Evolutionary conservation across 2,113 vertebrate genomes (phyloP).

Genomic region (Ramphastos sulfuratus): DNA sequence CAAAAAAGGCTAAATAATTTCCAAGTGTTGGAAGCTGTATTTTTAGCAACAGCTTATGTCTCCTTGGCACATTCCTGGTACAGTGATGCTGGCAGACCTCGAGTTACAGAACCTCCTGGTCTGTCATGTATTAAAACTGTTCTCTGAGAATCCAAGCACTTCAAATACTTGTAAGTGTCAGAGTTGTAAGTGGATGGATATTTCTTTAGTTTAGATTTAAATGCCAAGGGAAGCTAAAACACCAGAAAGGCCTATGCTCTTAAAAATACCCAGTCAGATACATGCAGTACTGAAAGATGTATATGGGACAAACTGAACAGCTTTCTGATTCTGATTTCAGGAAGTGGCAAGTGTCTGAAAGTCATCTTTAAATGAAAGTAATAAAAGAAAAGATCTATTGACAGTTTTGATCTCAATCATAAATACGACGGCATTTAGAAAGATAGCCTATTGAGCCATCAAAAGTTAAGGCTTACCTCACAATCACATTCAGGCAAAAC

Average conservation of each 20-base stretch:
- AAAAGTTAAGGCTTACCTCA: neutral
- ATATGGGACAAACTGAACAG: neutral
- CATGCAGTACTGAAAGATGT: neutral
- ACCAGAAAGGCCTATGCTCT: neutral
- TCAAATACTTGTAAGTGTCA: constrained; percentile 50
- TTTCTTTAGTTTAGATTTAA: constrained; percentile 18
- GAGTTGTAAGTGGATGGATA: neutral
- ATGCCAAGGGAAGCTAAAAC: neutral
- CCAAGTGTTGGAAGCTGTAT: constrained; percentile 30
- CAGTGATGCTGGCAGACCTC: constrained; percentile 24
- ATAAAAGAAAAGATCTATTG: neutral
- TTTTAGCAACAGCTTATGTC: constrained; percentile 50
- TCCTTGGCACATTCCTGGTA: constrained; percentile 25
- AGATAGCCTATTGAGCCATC: neutral
- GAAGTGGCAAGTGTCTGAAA: neutral
- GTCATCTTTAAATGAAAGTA: constrained; percentile 2
- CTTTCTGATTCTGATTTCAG: neutral
- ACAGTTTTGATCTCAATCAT: neutral
- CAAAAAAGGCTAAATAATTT: constrained; percentile 55
- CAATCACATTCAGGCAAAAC: neutral
- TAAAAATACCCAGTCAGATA: neutral
- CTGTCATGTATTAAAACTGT: constrained; percentile 43
- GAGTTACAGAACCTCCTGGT: constrained; percentile 21
- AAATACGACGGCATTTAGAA: neutral
- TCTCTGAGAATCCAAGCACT: constrained; percentile 32